Conservation (phyloP, 2,888 invertebrate species). For the Dryomyza anilis region DNA sequence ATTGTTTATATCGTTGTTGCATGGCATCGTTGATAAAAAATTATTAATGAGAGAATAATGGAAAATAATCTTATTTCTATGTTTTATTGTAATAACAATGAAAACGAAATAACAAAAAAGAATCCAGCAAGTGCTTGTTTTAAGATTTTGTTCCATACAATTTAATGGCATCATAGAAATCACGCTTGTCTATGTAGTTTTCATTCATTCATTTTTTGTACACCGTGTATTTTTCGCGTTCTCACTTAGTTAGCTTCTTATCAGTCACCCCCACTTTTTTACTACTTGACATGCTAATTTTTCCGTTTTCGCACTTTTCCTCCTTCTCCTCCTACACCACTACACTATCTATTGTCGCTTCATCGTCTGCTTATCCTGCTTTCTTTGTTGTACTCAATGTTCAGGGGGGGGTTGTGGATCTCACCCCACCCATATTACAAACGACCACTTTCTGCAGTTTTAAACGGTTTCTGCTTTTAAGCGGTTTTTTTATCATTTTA, state of each 20-base stretch:
- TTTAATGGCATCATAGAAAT: too few relatives aligned
- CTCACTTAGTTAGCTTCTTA: background rate
- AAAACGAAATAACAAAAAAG: background rate
- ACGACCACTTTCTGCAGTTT: background rate
- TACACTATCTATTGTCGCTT: background rate
- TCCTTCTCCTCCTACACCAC: background rate
- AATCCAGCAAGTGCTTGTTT: too few relatives aligned
- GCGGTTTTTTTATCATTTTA: slow-evolving; percentile 59
- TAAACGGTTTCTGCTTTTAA: slow-evolving; percentile 54
- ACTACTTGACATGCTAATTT: background rate
- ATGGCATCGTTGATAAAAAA: slow-evolving; percentile 43
- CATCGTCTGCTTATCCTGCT: background rate
- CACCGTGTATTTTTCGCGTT: background rate
- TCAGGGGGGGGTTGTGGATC: too few relatives aligned
- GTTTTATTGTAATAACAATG: slow-evolving; percentile 12
- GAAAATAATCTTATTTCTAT: slow-evolving; percentile 46
- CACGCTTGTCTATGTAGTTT: too few relatives aligned
- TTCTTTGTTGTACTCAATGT: slow-evolving; percentile 5
- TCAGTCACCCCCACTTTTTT: background rate
- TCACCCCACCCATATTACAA: background rate
- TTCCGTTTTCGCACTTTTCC: background rate
- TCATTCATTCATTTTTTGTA: background rate
- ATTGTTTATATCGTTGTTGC: background rate
- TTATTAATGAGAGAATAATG: slow-evolving; percentile 52
- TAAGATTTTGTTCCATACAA: too few relatives aligned